phyloP scores from a whole-genome alignment of 2,797 vertebrate genomes.

The Chanos chanos region DNA sequence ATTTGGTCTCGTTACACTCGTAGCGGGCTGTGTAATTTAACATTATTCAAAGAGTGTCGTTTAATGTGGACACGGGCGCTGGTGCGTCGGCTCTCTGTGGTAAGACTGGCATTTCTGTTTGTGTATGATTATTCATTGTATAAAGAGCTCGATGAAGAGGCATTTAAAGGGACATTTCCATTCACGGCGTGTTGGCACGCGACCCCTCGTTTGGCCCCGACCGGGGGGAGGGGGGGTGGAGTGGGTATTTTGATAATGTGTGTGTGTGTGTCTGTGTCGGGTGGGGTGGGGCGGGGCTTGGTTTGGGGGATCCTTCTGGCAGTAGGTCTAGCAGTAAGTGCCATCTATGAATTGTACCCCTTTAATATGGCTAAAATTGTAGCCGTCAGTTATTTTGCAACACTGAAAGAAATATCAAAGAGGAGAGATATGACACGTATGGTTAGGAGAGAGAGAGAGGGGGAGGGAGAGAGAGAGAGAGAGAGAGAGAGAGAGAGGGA shows the following conservation, averaged over 20 bases:
- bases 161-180: constrained; percentile 68
- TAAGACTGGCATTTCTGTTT: constrained; percentile 52
- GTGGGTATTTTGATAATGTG: constrained; percentile 60
- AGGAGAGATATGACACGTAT: constrained; percentile 24
- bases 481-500: constrained; percentile 18
- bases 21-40: constrained; percentile 28
- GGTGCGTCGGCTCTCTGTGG: constrained; percentile 55
- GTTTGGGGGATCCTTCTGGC: constrained; percentile 55
- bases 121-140: constrained; percentile 69
- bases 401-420: constrained; percentile 47
- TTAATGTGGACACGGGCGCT: constrained; percentile 53
- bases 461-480: constrained; percentile 33
- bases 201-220: too few species aligned
- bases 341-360: constrained; percentile 70
- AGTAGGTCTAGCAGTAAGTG: constrained; percentile 66
- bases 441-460: background rate
- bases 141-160: constrained; percentile 58
- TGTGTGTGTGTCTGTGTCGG: too few species aligned
- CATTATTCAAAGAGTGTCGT: constrained; percentile 27
- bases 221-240: too few species aligned
- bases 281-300: too few species aligned
- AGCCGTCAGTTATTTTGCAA: constrained; percentile 65
- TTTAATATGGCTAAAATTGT: constrained; percentile 74
- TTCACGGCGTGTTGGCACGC: constrained; percentile 54
- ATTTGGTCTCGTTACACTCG: background rate